Conservation (phyloP, 2,797 vertebrate genomes). For the Poeciliopsis turneri region DNA sequence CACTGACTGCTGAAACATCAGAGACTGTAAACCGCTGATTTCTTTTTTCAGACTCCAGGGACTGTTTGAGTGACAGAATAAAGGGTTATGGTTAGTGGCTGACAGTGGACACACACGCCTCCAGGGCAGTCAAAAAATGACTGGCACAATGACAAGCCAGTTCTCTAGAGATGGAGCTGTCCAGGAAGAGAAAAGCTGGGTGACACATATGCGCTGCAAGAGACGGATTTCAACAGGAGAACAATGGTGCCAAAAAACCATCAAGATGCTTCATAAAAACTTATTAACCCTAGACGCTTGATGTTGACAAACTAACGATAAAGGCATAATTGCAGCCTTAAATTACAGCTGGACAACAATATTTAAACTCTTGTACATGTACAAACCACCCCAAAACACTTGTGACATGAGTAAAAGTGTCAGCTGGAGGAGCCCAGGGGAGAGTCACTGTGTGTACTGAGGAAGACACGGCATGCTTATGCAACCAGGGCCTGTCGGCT, state of each 20-base stretch:
- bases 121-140: slow-evolving; percentile 10
- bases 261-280: neutral
- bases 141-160: slow-evolving; percentile 11
- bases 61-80: slow-evolving; percentile 39
- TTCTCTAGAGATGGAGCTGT: slow-evolving; percentile 20
- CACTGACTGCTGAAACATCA: slow-evolving; percentile 9
- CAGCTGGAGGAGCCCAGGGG: slow-evolving; percentile 52
- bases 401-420: slow-evolving; percentile 67
- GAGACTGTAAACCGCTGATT: neutral
- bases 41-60: slow-evolving; percentile 17
- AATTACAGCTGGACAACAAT: slow-evolving; percentile 3
- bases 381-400: slow-evolving; percentile 23
- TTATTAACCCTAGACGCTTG: slow-evolving; percentile 16
- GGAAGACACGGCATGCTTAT: slow-evolving; percentile 52
- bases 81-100: slow-evolving; percentile 16
- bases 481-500: slow-evolving; percentile 57
- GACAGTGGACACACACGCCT: slow-evolving; percentile 22
- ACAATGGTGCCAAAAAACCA: neutral
- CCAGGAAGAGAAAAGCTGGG: slow-evolving; percentile 1
- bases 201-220: slow-evolving; percentile 10
- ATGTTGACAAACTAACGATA: slow-evolving; percentile 7
- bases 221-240: slow-evolving; percentile 30
- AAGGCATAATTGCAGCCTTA: neutral
- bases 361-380: slow-evolving; percentile 1
- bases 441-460: slow-evolving; percentile 45